phyloP scores from a whole-genome alignment of 2,797 vertebrate genomes.

The Pseudochromis fuscus region DNA sequence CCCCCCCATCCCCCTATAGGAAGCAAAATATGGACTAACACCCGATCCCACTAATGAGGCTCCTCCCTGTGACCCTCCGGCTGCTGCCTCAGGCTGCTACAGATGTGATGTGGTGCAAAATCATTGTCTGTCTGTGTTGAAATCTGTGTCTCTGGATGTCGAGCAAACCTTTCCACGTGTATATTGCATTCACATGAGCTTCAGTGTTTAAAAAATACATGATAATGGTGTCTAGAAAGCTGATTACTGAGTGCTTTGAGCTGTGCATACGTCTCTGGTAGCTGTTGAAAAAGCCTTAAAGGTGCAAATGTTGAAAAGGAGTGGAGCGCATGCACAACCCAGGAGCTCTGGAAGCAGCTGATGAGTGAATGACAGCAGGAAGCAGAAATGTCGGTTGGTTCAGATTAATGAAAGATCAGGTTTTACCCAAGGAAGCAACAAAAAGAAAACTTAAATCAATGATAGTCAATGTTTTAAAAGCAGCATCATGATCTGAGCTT shows the following conservation, averaged over 20 bases:
- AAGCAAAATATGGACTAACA: conserved; percentile 26
- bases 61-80: conserved; percentile 38
- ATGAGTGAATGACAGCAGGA: background rate
- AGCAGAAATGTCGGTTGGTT: background rate
- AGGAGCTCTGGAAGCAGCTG: background rate
- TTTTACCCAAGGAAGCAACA: no score
- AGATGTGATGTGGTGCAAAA: conserved; percentile 24
- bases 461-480: no score
- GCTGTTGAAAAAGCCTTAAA: no score
- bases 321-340: no score
- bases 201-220: no score
- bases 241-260: no score
- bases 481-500: no score
- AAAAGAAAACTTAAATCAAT: no score
- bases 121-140: background rate
- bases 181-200: background rate
- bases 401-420: no score
- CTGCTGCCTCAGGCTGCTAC: conserved; percentile 28
- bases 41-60: conserved; percentile 39
- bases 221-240: no score
- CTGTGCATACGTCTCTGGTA: no score
- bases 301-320: no score
- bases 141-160: background rate
- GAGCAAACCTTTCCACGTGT: background rate
- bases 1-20: background rate